Base-by-base conservation (phyloP, 2,113 vertebrate species). In the Fulica atra region DNA sequence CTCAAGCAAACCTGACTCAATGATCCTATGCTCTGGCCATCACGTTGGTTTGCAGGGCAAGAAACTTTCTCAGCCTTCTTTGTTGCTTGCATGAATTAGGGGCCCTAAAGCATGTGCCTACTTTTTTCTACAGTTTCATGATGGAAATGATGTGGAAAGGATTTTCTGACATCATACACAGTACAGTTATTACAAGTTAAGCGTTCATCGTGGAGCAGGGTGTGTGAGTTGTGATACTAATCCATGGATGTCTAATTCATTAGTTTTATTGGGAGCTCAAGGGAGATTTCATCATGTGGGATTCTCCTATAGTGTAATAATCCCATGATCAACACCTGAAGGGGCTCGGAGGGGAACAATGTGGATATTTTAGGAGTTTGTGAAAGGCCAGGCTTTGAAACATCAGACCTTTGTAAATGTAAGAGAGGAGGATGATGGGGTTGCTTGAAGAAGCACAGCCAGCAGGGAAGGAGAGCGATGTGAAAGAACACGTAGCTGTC, bases 361-460 rank as follows among this genome's bases (percentile, higher is more conserved):
- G 80, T 70, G 38, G 57, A 31, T 57, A 14, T 78, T 74, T 61
- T 56, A 77, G 71, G 38, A 86, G 60, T 61, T 68, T 79, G 28
- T 4, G 6, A 59, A 80, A 64, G 23, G 35, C 36, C 23, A 21
- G 64, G 33, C 11, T 5, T 65, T n/a, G 70, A 54, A 84, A 65
- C 42, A 36, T 29, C 12, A 38, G 56, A 73, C 16, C 6, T 51
- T 36, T 56, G 25, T 48, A 78, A 61, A 56, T 60, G 13, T 59
- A 20, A 69, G 79, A 5, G 17, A 35, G 3, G 40, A 35, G 46
- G 11, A 2, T 0, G 2, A 11, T 20, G 57, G 56, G 18, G 11
- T 20, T 72, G 28, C 54, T 83, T 59, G 29, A 80, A 83, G 72
- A 53, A 84, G 36, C 21, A 18, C 29, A 64, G 17, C 28, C n/a